These are phyloP conservation scores for Loris lydekkerianus DNA, from an alignment of 2,797 vertebrate species.

Conservation along the genomic window DNA sequence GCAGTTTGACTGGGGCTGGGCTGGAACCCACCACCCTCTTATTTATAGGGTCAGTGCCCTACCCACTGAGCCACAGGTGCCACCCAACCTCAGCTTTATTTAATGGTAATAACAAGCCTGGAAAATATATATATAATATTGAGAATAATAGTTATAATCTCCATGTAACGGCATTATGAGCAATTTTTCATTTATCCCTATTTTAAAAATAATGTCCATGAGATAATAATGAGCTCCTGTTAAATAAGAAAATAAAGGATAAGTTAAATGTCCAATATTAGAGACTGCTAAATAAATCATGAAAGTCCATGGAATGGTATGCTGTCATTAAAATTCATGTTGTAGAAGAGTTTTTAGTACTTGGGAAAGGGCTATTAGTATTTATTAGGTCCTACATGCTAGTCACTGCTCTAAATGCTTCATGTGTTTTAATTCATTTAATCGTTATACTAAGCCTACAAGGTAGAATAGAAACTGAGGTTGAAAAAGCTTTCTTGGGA, in stretches of 20 bases:
- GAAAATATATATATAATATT: background rate
- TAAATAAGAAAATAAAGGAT: constrained; percentile 39
- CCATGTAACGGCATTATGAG: background rate
- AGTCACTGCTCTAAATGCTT: background rate
- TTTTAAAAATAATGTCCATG: background rate
- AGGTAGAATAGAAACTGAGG: background rate
- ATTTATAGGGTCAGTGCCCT: too few species aligned
- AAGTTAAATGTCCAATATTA: background rate
- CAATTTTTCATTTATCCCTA: background rate
- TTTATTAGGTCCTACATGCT: background rate
- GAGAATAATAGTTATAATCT: background rate
- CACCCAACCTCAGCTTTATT: background rate
- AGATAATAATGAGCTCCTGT: background rate
- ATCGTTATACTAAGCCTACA: background rate
- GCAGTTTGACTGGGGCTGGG: too few species aligned
- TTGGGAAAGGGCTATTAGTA: background rate
- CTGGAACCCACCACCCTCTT: too few species aligned
- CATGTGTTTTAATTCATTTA: background rate
- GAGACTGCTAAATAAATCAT: background rate
- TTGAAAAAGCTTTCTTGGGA: background rate
- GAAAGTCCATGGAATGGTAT: constrained; percentile 13
- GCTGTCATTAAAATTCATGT: background rate
- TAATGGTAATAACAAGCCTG: constrained; percentile 35
- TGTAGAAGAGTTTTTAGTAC: background rate
- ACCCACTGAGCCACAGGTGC: too few species aligned